These are phyloP conservation scores for Rhadinocentrus ornatus DNA, from an alignment of 2,797 vertebrate species.

Conservation along the genomic window DNA sequence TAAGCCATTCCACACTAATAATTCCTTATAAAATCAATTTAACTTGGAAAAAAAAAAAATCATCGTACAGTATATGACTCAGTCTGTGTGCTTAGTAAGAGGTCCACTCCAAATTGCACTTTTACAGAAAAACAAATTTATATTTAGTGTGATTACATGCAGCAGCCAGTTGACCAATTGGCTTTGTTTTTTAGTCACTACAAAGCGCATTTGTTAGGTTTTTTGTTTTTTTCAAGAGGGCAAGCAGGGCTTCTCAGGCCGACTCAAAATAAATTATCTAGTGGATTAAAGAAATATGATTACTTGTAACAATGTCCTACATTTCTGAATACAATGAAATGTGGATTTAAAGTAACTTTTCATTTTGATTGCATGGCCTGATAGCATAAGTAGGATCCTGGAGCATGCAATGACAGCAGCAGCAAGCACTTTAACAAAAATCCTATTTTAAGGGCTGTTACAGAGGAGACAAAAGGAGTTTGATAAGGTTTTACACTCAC, in stretches of 20 bases:
- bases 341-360: not conserved
- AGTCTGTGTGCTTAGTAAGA: constrained; percentile 4
- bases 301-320: constrained; percentile 29
- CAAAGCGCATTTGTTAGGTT: constrained; percentile 15
- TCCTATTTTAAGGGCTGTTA: not conserved
- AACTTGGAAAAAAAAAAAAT: not conserved
- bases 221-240: not conserved
- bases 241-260: constrained; percentile 15
- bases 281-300: constrained; percentile 44
- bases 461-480: not conserved
- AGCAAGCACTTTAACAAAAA: constrained; percentile 20
- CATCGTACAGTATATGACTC: not conserved
- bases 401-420: constrained; percentile 1
- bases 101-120: constrained; percentile 14
- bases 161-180: constrained; percentile 19
- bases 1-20: not conserved
- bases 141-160: not conserved
- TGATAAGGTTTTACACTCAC: constrained; percentile 18
- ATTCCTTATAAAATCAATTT: not conserved
- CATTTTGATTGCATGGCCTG: not conserved
- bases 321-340: constrained; percentile 33
- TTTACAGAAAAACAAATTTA: constrained; percentile 3
- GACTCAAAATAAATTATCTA: constrained; percentile 29
- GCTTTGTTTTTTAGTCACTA: not conserved
- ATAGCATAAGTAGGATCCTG: constrained; percentile 1